Conservation (phyloP, 2,797 vertebrate species). For the Scyliorhinus canicula region DNA sequence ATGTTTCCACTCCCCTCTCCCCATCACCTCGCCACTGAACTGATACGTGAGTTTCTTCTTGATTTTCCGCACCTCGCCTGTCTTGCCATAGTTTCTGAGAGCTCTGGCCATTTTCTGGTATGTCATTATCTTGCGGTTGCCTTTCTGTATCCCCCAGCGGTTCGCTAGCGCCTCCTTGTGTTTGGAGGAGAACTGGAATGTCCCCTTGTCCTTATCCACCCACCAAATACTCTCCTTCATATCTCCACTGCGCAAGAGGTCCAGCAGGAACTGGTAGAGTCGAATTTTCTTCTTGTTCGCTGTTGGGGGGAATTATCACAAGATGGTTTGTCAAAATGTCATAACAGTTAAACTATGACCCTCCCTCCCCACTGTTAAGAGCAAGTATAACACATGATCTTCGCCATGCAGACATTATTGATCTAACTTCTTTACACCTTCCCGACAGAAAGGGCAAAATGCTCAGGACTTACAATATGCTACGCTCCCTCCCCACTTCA, state of each 20-base stretch:
- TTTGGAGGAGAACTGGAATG: slow-evolving; percentile 98
- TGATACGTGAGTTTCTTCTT: slow-evolving; percentile 99
- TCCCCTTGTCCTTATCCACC: slow-evolving; percentile 96
- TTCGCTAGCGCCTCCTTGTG: slow-evolving; percentile 93
- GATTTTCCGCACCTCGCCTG: slow-evolving; percentile 96
- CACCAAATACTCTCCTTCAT: slow-evolving; percentile 99
- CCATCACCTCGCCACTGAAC: slow-evolving; percentile 97
- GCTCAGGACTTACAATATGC: neutral
- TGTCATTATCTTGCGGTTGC: slow-evolving; percentile 99
- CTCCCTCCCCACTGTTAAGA: neutral
- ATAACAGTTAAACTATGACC: neutral
- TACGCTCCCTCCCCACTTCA: no score
- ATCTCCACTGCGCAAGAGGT: slow-evolving; percentile 86
- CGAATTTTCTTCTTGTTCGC: slow-evolving; percentile 98
- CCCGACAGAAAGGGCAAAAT: neutral
- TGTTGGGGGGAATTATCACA: slow-evolving; percentile 48
- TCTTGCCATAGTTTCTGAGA: slow-evolving; percentile 96
- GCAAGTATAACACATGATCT: no score
- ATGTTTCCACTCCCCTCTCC: slow-evolving; percentile 77
- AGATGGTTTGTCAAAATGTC: slow-evolving; percentile 42
- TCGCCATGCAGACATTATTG: neutral
- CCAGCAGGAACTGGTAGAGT: slow-evolving; percentile 93
- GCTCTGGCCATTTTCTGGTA: slow-evolving; percentile 99
- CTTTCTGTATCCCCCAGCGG: slow-evolving; percentile 96
- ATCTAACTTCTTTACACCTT: neutral